Conservation (phyloP, 2,888 invertebrate genomes). For the Tanypteryx hageni region DNA sequence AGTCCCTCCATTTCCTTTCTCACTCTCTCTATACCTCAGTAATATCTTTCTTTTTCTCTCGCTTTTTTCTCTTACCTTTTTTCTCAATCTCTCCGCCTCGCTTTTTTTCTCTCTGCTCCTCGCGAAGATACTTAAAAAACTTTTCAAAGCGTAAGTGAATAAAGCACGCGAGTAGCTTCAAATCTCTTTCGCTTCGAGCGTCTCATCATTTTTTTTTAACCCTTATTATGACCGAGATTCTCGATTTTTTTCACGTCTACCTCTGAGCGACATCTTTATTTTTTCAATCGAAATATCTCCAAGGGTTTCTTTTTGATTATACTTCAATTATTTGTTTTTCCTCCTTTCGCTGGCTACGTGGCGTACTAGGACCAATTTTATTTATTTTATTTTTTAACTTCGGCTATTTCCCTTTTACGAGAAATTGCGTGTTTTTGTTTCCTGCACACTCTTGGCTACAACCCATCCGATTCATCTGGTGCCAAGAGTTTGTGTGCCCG, state of each 20-base stretch:
- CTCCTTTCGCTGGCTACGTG: background rate
- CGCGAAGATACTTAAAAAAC: background rate
- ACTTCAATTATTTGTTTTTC: background rate
- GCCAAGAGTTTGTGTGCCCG: background rate
- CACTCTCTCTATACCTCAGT: background rate
- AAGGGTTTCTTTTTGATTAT: background rate
- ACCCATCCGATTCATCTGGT: background rate
- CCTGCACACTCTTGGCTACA: background rate
- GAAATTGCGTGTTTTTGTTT: conserved; percentile 11
- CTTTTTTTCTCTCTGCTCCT: background rate
- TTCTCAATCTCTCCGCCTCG: background rate
- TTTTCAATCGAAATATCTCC: background rate
- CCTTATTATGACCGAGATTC: background rate
- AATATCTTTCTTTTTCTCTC: background rate
- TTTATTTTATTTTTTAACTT: background rate
- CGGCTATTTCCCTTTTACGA: background rate
- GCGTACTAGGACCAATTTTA: background rate
- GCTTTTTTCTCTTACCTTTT: background rate
- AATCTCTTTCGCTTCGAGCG: background rate
- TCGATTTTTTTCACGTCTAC: background rate
- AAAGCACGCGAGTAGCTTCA: background rate
- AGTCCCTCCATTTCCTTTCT: background rate
- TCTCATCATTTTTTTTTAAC: background rate
- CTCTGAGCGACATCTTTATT: background rate
- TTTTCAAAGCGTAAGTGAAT: conserved; percentile 14